Base-by-base conservation (phyloP, 2,113 vertebrate species). In the Misgurnus anguillicaudatus region DNA sequence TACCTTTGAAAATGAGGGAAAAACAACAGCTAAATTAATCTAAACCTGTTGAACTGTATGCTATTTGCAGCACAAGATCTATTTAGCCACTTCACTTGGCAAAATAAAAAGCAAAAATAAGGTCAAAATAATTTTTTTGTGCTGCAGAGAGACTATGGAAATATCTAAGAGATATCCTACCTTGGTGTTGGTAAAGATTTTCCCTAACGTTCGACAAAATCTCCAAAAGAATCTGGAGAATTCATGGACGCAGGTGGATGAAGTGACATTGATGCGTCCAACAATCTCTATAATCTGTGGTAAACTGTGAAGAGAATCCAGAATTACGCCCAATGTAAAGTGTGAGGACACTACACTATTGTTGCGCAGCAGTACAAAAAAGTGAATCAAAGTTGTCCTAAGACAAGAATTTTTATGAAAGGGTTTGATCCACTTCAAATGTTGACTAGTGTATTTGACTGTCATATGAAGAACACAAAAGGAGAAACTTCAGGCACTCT, bases 161-260 rank as follows among this genome's bases (percentile, higher is more conserved):
- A 21, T 17, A 19, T 19, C 53, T 57, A 19, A 6, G n/a, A 10
- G 19, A 4, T 7, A 4, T 38, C 77, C 85, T 92, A 98, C 98
- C 96, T 99, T 99, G 87, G 97, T 94, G 91, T 98, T 99, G 42
- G 98, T 99, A 89, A 99, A 99, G 84, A 98, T 98, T 89, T 98
- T 99, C 80, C 98, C 98, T 85, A 99, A 99, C 4, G 98, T 99
- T 85, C 97, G 94, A 91, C 97, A 99, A 78, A 99, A 92, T 74
- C 97, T 93, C 97, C 98, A 99, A 92, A 99, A 99, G 92, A 98
- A 99, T 85, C 96, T 95, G 68, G 98, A 99, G 87, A 99, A 99
- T 87, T 99, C 98, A 78, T 99, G 98, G 64, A 99, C 97, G 79
- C 95, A 98, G 42, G 97, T 96, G 58, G 95, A 94, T 72, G 97